Evolutionary conservation across 2,797 vertebrate genomes (phyloP).

Genomic region (Coregonus ussuriensis): DNA sequence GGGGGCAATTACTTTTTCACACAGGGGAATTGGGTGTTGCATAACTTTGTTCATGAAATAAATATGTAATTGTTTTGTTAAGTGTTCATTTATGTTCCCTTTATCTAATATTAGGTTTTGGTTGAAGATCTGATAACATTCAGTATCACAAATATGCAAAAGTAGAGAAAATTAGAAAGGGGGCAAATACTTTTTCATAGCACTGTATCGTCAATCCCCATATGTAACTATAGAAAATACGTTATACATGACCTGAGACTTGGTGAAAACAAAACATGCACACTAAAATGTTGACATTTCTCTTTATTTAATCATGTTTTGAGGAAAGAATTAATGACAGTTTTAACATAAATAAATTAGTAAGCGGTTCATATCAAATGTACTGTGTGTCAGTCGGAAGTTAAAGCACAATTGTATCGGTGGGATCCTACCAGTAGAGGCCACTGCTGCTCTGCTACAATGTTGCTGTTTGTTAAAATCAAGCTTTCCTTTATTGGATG

Average conservation of each 20-base stretch:
- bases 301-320: conserved; percentile 58
- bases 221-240: neutral
- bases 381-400: conserved; percentile 25
- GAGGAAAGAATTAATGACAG: conserved; percentile 36
- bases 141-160: no score
- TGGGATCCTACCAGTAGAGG: conserved; percentile 62
- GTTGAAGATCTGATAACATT: no score
- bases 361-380: conserved; percentile 42
- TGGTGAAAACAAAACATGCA: conserved; percentile 41
- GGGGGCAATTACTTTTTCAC: no score
- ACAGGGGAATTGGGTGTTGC: no score
- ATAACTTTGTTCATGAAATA: no score
- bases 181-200: no score
- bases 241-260: conserved; percentile 15
- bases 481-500: conserved; percentile 17
- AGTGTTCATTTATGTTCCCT: no score
- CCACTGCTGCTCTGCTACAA: conserved; percentile 35
- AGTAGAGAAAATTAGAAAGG: no score
- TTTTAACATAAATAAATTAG: conserved; percentile 53
- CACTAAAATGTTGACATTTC: conserved; percentile 43
- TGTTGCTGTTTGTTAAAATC: conserved; percentile 11
- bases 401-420: conserved; percentile 24
- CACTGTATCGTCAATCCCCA: neutral
- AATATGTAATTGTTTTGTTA: no score
- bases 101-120: no score